A percentile compares a stretch with the other conserved stretches of the same genome.
Conservation (phyloP, 2,797 vertebrate species). For the Telmatherina bonti region DNA sequence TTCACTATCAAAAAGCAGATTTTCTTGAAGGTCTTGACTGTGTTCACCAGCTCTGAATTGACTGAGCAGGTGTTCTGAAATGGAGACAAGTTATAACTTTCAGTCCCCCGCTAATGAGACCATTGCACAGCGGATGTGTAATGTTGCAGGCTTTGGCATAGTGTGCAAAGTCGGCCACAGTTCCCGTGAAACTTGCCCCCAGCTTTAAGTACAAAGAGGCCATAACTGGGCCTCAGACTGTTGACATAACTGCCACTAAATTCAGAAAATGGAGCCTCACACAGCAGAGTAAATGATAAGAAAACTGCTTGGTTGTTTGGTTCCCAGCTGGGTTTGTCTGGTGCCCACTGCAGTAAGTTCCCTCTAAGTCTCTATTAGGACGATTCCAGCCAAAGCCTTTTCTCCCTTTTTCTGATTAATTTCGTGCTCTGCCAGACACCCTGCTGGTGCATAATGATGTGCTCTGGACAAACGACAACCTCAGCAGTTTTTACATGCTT, state of each 20-base stretch:
- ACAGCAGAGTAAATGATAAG: constrained; percentile 52
- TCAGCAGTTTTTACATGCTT: constrained; percentile 67
- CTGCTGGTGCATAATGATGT: constrained; percentile 61
- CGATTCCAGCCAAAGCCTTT: constrained; percentile 42
- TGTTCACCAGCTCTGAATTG: constrained; percentile 33
- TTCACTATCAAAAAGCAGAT: constrained; percentile 24
- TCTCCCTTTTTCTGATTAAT: constrained; percentile 50
- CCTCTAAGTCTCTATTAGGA: constrained; percentile 57
- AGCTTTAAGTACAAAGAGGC: constrained; percentile 59
- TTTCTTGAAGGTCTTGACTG: constrained; percentile 13
- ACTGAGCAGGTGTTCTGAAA: constrained; percentile 64
- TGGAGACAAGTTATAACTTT: constrained; percentile 60
- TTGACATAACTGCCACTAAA: constrained; percentile 59
- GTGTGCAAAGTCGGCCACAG: constrained; percentile 39
- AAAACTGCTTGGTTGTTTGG: constrained; percentile 67
- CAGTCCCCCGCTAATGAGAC: constrained; percentile 40
- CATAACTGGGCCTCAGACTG: constrained; percentile 53
- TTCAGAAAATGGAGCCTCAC: constrained; percentile 60
- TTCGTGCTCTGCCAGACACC: constrained; percentile 53
- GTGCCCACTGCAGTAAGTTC: constrained; percentile 42
- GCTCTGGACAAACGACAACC: constrained; percentile 63
- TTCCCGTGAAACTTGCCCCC: constrained; percentile 55
- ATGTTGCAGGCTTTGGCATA: constrained; percentile 42
- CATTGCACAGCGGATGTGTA: constrained; percentile 49
- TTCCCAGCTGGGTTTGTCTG: constrained; percentile 68